phyloP scores from a whole-genome alignment of 1,140 invertebrate species.

The Pissodes strobi region DNA sequence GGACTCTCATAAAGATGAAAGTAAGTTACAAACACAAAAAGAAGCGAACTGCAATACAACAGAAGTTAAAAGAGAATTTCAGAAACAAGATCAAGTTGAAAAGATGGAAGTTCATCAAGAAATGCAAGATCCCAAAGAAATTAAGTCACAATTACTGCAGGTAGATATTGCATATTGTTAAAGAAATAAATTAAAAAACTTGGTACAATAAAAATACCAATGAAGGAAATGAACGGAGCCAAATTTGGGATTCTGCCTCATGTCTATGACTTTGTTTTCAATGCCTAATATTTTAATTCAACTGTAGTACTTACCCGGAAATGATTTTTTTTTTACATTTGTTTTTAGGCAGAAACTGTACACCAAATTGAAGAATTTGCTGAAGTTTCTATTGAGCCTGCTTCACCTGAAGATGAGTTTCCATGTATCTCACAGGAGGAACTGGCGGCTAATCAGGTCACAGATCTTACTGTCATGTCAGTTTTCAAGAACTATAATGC shows the following conservation, averaged over 20 bases:
- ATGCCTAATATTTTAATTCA: too few relatives aligned
- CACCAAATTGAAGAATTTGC: neutral
- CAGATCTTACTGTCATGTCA: conserved; percentile 77
- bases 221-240: too few relatives aligned
- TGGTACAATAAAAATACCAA: too few relatives aligned
- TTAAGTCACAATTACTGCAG: neutral
- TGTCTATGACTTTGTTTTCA: too few relatives aligned
- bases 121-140: conserved; percentile 36
- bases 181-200: too few relatives aligned
- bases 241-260: too few relatives aligned
- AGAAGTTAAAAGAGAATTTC: conserved; percentile 24
- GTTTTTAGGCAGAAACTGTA: neutral
- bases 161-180: too few relatives aligned
- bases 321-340: too few relatives aligned
- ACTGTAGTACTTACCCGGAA: too few relatives aligned
- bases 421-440: conserved; percentile 66
- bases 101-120: conserved; percentile 23
- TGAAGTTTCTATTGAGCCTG: conserved; percentile 49
- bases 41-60: neutral
- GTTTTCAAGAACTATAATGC: conserved; percentile 87
- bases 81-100: conserved; percentile 25
- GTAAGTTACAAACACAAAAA: too few relatives aligned
- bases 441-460: conserved; percentile 70
- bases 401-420: conserved; percentile 25
- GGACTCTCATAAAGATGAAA: too few relatives aligned